These are phyloP conservation scores for Sandelia bainsii DNA, from an alignment of 2,797 vertebrate species.

Conservation along the genomic window DNA sequence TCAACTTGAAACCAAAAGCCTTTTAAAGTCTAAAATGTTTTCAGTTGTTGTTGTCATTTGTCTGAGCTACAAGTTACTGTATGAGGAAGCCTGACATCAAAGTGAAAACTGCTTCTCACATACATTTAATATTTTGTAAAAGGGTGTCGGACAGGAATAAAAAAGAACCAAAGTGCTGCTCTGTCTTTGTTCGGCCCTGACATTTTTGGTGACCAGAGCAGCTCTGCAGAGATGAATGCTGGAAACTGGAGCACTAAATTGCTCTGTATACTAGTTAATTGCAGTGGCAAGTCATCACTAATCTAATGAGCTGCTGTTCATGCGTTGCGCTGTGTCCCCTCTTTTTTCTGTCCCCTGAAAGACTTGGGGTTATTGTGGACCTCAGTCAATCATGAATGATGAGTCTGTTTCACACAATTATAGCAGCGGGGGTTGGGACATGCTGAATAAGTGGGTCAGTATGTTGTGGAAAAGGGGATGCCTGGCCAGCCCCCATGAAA, in stretches of 20 bases:
- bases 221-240: slow-evolving; percentile 74
- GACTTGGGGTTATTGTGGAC: slow-evolving; percentile 82
- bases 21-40: slow-evolving; percentile 17
- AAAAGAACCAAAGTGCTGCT: slow-evolving; percentile 31
- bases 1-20: not conserved
- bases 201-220: slow-evolving; percentile 58
- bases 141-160: slow-evolving; percentile 9
- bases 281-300: slow-evolving; percentile 83
- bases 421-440: slow-evolving; percentile 82
- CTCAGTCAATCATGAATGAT: slow-evolving; percentile 89
- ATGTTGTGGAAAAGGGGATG: slow-evolving; percentile 77
- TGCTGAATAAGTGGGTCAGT: slow-evolving; percentile 85
- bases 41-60: not conserved
- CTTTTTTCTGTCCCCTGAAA: slow-evolving; percentile 65
- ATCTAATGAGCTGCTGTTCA: slow-evolving; percentile 84
- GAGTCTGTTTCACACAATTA: slow-evolving; percentile 89
- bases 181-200: slow-evolving; percentile 44
- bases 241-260: slow-evolving; percentile 81
- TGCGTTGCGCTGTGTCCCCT: slow-evolving; percentile 59
- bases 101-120: slow-evolving; percentile 1
- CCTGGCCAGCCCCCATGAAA: slow-evolving; percentile 67
- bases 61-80: slow-evolving; percentile 1
- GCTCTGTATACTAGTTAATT: slow-evolving; percentile 80
- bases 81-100: not conserved
- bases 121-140: slow-evolving; percentile 17